Conservation (phyloP, 2,797 vertebrate genomes). For the Clangula hyemalis region DNA sequence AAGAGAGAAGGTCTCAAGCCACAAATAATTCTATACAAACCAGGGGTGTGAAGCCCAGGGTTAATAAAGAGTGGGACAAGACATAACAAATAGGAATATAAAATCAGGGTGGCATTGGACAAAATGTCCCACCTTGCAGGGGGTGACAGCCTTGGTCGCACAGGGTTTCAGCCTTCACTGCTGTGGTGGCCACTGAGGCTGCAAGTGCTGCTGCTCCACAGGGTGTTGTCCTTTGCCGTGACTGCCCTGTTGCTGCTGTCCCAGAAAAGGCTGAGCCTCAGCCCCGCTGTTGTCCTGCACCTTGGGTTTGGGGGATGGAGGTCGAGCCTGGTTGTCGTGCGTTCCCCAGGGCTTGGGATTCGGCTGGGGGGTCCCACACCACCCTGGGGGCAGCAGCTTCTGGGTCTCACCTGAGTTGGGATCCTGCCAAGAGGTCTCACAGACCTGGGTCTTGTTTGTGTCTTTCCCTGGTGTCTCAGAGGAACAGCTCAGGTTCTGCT, state of each 20-base stretch:
- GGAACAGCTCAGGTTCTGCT: background rate
- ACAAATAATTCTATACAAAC: background rate
- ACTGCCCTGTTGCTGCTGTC: background rate
- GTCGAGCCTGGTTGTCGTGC: background rate
- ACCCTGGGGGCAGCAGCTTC: background rate
- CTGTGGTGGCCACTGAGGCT: background rate
- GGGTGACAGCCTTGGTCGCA: background rate
- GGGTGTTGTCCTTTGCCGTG: background rate
- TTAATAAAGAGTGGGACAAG: background rate
- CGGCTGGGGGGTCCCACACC: rapidly evolving
- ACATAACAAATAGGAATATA: background rate
- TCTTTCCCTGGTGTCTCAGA: background rate
- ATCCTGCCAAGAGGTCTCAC: background rate
- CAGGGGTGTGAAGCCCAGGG: background rate
- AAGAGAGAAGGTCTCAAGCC: background rate
- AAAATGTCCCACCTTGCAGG: background rate
- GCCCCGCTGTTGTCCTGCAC: background rate
- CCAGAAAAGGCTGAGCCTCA: background rate
- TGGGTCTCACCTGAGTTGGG: background rate
- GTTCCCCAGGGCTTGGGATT: background rate
- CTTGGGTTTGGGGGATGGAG: background rate
- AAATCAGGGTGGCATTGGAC: background rate
- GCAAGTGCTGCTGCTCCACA: background rate
- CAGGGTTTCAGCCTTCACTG: background rate
- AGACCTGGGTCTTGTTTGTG: background rate